Evolutionary conservation across 2,113 vertebrate species (phyloP), one percentile per base, ranked within the genome.

Genomic region (Elgaria multicarinata): DNA sequence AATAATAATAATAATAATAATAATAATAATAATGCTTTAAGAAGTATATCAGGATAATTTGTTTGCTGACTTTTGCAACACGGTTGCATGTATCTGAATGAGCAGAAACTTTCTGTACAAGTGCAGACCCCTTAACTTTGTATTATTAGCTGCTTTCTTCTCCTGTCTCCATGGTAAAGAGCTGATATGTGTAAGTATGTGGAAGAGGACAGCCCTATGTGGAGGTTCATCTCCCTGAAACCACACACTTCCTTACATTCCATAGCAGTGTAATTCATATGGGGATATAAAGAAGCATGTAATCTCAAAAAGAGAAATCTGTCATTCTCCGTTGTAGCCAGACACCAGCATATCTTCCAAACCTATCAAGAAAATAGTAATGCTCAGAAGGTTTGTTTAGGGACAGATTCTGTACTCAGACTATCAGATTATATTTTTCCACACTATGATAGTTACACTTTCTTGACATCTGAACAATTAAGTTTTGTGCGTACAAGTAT

Each of bases 221-320:
- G 81, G 14, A 14, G 53, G 53, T 46, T 91, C 89, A 80, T 95
- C 96, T 94, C 91, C 93, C 85, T 97, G 97, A 98, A 98, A 98
- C 98, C 98, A 99, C 99, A 99, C 99, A 99, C 99, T 99, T 99
- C 99, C 98, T 99, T 99, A 99, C 99, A 99, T 99, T 99, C 98
- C 98, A 99, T 99, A 99, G 98, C 96, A 96, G 96, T 93, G 94
- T 98, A 97, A 98, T 98, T 97, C 98, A 97, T 99, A 99, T 99
- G 98, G 98, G 98, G 97, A 99, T 99, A 99, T 99, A 99, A 99
- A 99, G 99, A 99, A 99, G 99, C 98, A 98, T 99, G 98, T 99
- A 92, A 92, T 98, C 98, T 96, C 96, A 93, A 50, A 78, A 89
- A 69, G 97, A 97, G 96, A 95, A 93, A 81, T 82, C 86, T 81